Evolutionary conservation across 2,888 invertebrate species (phyloP), one percentile per base, ranked within the genome.

Genomic region (Piscicola geometra): DNA sequence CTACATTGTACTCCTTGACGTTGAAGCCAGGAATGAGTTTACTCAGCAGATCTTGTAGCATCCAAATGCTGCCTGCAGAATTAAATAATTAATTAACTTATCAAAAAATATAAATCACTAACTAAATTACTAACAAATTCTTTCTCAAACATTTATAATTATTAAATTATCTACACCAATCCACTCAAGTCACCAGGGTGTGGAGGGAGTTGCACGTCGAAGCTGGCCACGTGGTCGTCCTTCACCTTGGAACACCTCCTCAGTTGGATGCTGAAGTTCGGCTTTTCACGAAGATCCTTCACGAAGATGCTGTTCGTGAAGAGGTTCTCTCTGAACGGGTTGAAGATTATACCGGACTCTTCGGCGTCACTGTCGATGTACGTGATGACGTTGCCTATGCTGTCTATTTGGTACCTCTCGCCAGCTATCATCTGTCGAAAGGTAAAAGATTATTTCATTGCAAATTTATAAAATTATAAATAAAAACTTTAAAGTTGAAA

Each of bases 241-340:
- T 56, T 56, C 21, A 56, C 60, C 25, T 56, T 56, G 21, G 60
- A 56, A 21, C 15, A 9, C 25, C 60, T 56, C 3, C 60, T 9
- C 60, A 56, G n/a, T 21, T 56, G 60, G 47, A 52, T 52, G 2
- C n/a, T 30, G 50, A 50, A 71, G 2, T 1, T 0, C 1, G 71
- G 71, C 33, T 71, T 41, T 3, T 41, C 50, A 12, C n/a, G 47
- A 9, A 71, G 35, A n/a, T 73, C 41, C 56, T 64, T 73, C 0
- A 73, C 36, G 41, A 64, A 73, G 15, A 73, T 35, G 28, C 73
- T 52, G 1, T 47, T 73, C 2, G 35, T 33, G 35, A 73, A 56
- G 12, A 33, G 41, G 41, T 60, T 73, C 35, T 73, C 73, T 35
- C 36, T 73, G n/a, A 73, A 73, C 0, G 73, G 73, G 18, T 73